Base-by-base conservation (phyloP, 2,113 vertebrate genomes). In the Centropristis striata region DNA sequence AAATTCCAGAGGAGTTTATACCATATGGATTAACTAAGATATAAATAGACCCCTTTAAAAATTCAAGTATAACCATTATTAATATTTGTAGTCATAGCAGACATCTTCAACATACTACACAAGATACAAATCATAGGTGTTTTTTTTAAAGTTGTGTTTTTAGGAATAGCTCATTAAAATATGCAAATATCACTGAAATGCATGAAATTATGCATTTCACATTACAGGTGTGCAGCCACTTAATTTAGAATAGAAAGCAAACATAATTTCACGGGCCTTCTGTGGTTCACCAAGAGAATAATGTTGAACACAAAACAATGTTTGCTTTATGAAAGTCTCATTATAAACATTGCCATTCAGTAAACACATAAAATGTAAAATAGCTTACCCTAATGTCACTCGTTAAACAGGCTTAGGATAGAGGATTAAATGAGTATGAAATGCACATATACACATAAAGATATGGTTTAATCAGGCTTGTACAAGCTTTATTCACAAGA, bases 391-490 rank as follows among this genome's bases (percentile, higher is more conserved):
- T 14, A 20, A 78, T 79, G 41, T 78, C 13, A 39, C 59, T 41
- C 4, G 16, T 32, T 71, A 80, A 77, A 80, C 14, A 16, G 36
- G 67, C 71, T 58, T 61, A 10, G 36, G 8, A 39, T 27, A 8
- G 16, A 27, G 18, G n/a, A 32, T 60, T 79, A 66, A 76, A 81
- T 72, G 32, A 71, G 60, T 64, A 15, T 60, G 25, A 80, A 61
- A 69, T 25, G 60, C 9, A 50, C 7, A 16, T 27, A 23, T 11
- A 53, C 12, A 58, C 15, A 23, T 23, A 15, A 23, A 59, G 11
- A 41, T 23, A 47, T 14, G 50, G 27, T 71, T 71, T 8, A 47
- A 15, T 53, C 15, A 47, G 32, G 39, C 50, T 9, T 11, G 18
- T 8, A 27, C 50, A 46, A 9, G 2, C n/a, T 46, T 42, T 50